phyloP scores from a whole-genome alignment of 2,888 invertebrate genomes.

The Blastobasis adustella region DNA sequence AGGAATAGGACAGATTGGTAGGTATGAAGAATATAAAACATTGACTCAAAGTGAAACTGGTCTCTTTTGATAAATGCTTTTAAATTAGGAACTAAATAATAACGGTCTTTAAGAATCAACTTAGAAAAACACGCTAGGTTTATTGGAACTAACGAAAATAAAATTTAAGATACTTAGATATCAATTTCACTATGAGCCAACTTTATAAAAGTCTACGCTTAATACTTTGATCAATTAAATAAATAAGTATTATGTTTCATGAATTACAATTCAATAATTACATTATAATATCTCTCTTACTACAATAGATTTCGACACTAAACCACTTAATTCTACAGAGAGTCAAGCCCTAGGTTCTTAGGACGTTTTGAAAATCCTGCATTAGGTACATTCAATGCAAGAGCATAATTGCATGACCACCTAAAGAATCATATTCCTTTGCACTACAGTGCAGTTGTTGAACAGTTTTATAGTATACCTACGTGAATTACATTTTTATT shows the following conservation, averaged over 20 bases:
- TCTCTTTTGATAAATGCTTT: background rate
- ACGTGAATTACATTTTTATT: too few relatives aligned
- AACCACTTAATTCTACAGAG: conserved; percentile 35
- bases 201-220: conserved; percentile 51
- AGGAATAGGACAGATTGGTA: conserved; percentile 35
- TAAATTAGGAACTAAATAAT: background rate
- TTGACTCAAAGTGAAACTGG: conserved; percentile 23
- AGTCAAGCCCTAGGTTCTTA: conserved; percentile 34
- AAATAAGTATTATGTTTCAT: conserved; percentile 19
- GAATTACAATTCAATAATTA: conserved; percentile 10
- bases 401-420: too few relatives aligned
- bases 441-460: too few relatives aligned
- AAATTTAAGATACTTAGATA: conserved; percentile 2
- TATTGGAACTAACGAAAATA: too few relatives aligned
- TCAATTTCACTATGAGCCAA: conserved; percentile 29
- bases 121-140: too few relatives aligned
- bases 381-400: too few relatives aligned
- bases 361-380: too few relatives aligned
- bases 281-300: conserved; percentile 15
- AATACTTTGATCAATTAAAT: conserved; percentile 43
- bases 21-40: conserved; percentile 49
- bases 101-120: background rate
- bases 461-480: too few relatives aligned
- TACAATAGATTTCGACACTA: too few relatives aligned
- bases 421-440: too few relatives aligned